Evolutionary conservation across 2,797 vertebrate species (phyloP), one percentile per base, ranked within the genome.

Genomic region (Argentina silus): DNA sequence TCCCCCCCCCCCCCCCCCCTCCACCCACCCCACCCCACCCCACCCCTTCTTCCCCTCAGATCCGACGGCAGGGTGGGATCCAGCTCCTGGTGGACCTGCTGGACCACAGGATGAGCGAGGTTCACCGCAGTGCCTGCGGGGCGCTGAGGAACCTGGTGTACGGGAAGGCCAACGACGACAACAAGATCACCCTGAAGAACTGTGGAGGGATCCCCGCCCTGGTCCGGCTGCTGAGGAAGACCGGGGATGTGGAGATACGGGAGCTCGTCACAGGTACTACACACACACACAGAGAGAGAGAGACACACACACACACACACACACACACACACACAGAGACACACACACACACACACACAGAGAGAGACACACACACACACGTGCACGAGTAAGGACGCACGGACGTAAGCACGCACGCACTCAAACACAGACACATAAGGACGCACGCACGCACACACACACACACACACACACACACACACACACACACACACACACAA

Each of bases 171-270:
- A 99, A 99, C 0, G 98, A 99, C 9, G 98, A 99, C 86, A 99
- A 99, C 91, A 99, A 99, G 91, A 96, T 99, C 42, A 94, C 97
- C 72, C 92, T 99, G 88, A 99, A 99, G 89, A 99, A 98, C 92
- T 98, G 96, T 27, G 97, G 97, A 0, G 98, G 98, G 47, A 99
- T 99, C 88, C 98, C 98, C 15, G 97, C 97, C 0, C 92, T 99
- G 87, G 98, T 99, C 70, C 95, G 98, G 59, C 89, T 99, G 71
- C 95, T 99, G 64, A 95, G 97, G 77, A 99, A 99, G 88, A 95
- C 96, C 2, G 93, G 95, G 2, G 97, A 99, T 85, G 91, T 98
- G 91, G 98, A 99, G 92, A 96, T 99, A 88, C 94, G 95, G 91
- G 97, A 99, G 90, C 93, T 99, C 81, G 97, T 99, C 86, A 99